phyloP scores from a whole-genome alignment of 2,113 vertebrate genomes.

The Notarius lentiginosus region DNA sequence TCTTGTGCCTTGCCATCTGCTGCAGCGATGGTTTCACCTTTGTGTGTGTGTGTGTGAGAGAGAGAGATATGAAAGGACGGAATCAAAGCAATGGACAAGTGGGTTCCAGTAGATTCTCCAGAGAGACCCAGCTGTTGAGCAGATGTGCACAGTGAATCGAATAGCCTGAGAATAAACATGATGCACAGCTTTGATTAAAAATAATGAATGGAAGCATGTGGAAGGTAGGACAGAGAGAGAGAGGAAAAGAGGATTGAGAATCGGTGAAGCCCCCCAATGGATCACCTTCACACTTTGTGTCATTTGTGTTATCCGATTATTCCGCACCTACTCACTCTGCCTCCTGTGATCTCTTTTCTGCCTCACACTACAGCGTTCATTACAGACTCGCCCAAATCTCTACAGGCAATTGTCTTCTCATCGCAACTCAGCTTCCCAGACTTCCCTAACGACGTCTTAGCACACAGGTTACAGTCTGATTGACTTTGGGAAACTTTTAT shows the following conservation, averaged over 20 bases:
- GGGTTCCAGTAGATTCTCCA: slow-evolving; percentile 12
- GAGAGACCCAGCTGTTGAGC: neutral
- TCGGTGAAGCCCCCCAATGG: neutral
- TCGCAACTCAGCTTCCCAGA: slow-evolving; percentile 1
- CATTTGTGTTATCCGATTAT: slow-evolving; percentile 14
- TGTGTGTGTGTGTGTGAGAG: slow-evolving; percentile 21
- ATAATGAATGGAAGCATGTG: neutral
- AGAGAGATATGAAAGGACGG: neutral
- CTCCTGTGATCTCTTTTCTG: neutral
- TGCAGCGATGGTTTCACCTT: slow-evolving; percentile 36
- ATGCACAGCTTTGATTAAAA: neutral
- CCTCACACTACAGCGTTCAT: neutral
- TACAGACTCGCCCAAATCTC: neutral
- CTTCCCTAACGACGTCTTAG: slow-evolving; percentile 18
- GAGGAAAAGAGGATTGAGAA: neutral
- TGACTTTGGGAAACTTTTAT: neutral
- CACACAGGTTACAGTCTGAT: neutral
- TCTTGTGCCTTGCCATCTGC: slow-evolving; percentile 36
- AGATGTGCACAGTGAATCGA: slow-evolving; percentile 1
- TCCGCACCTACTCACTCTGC: neutral
- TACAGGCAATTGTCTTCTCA: neutral
- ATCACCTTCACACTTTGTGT: neutral
- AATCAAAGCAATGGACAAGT: slow-evolving; percentile 28
- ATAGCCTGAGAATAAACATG: neutral
- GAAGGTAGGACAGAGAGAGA: too few species aligned